Base-by-base conservation (phyloP, 1,140 invertebrate species). In the Ladona fulva region DNA sequence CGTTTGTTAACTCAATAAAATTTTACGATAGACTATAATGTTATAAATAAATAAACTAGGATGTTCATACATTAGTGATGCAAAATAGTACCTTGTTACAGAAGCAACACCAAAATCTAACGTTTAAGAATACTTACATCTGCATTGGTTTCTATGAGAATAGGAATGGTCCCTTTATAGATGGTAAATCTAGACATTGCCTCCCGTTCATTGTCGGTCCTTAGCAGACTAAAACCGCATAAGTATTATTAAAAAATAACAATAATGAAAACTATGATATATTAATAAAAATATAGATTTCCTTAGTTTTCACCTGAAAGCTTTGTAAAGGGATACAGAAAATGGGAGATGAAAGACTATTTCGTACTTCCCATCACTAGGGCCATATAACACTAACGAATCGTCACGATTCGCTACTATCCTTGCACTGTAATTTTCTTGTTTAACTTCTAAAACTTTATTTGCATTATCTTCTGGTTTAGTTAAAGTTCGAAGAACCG, bases 271-370 rank as follows among this genome's bases (percentile, higher is more conserved):
- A 66, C 14, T 66, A 6, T 66, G 14, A 66, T 3, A 12, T 19
- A 16, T 66, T 19, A 6, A 19, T 12, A 16, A 66, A 66, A 16
- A 22, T 66, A 16, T 66, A 66, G 14, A 66, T 12, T 12, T 52
- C 44, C 19, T 19, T 52, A 10, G n/a, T 66, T 6, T 19, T 75
- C 19, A 75, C 25, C 37, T 75, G 19, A 75, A 75, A 19, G 74
- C 12, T 75, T 42, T 75, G 24, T 29, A 19, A 1, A 75, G 24
- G 14, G 24, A 29, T 7, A 25, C 37, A 6, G 25, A 75, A 11
- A 87, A 91, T 25, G 91, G 91, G 82, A 89, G 89, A 79, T 93
- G 90, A 24, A 93, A 83, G n/a, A 94, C 86, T 80, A 94, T 91
- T 83, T 94, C 92, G 84, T 88, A 93, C 77, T 84, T 86, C 7